Evolutionary conservation across 2,888 invertebrate genomes (phyloP).

Genomic region (Aporophyla lueneburgensis): DNA sequence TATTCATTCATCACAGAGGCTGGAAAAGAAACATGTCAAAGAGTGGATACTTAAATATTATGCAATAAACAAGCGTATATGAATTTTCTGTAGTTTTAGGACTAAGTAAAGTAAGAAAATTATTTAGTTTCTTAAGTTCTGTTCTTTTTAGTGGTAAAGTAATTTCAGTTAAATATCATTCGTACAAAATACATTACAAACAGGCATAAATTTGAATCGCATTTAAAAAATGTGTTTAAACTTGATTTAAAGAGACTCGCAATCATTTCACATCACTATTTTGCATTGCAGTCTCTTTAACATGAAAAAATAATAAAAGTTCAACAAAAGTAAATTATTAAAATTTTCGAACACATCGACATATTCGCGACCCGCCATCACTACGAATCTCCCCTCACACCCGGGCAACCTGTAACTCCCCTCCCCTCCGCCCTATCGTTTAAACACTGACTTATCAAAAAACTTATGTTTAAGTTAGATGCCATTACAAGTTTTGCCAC

Average conservation of each 20-base stretch:
- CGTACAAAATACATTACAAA: neutral
- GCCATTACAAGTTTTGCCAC: constrained; percentile 84
- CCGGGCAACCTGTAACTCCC: constrained; percentile 87
- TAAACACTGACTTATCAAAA: constrained; percentile 91
- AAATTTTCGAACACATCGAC: constrained; percentile 66
- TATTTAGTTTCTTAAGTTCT: neutral
- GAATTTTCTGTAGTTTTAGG: neutral
- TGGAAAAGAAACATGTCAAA: neutral
- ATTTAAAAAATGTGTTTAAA: neutral
- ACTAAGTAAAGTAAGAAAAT: neutral
- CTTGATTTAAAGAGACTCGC: neutral
- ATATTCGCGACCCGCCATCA: constrained; percentile 66
- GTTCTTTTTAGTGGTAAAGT: neutral
- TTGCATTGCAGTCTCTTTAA: neutral
- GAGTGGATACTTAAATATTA: no score
- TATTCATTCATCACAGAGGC: neutral
- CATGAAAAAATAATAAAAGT: neutral
- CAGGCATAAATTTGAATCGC: neutral
- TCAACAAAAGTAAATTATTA: constrained; percentile 5
- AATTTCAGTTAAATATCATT: neutral
- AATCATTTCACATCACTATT: constrained; percentile 6
- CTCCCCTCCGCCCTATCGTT: constrained; percentile 85
- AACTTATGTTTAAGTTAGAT: constrained; percentile 89
- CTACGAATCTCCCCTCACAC: constrained; percentile 81
- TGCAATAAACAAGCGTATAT: neutral